These are phyloP conservation scores for Scolanthus callimorphus DNA, from an alignment of 92 coral and sea anemone species.

Conservation along the genomic window DNA sequence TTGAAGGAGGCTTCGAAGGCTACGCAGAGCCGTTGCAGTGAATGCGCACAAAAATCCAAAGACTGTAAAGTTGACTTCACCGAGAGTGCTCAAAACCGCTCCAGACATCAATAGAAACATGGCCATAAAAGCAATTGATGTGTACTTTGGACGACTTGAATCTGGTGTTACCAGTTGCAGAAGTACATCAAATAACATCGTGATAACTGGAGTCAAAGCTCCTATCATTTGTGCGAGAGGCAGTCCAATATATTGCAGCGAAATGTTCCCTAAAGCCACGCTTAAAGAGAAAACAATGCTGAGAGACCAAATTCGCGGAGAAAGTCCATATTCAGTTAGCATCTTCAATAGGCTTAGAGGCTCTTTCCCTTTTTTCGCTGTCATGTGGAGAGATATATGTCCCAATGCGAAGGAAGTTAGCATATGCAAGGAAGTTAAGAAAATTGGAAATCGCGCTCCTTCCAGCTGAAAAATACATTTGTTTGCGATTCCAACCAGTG, in stretches of 20 bases:
- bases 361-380: background rate
- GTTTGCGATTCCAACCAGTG: constrained; percentile 30
- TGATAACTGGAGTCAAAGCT: constrained; percentile 22
- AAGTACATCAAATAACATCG: constrained; percentile 15
- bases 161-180: background rate
- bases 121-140: constrained; percentile 3
- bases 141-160: constrained; percentile 10
- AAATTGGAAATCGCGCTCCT: constrained; percentile 21
- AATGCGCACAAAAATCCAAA: constrained; percentile 34
- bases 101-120: constrained; percentile 15
- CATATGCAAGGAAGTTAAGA: constrained; percentile 29
- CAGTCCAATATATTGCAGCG: constrained; percentile 28
- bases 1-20: constrained; percentile 21
- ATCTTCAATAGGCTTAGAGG: background rate
- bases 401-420: constrained; percentile 18
- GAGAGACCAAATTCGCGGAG: constrained; percentile 9
- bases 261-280: constrained; percentile 22
- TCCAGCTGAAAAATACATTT: constrained; percentile 27
- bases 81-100: constrained; percentile 29
- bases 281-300: constrained; percentile 25
- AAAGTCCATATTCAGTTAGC: constrained; percentile 9
- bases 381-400: background rate
- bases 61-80: constrained; percentile 19
- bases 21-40: constrained; percentile 9
- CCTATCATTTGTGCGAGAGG: constrained; percentile 22